phyloP scores from a whole-genome alignment of 2,113 vertebrate genomes.

The Ctenodactylus gundi region DNA sequence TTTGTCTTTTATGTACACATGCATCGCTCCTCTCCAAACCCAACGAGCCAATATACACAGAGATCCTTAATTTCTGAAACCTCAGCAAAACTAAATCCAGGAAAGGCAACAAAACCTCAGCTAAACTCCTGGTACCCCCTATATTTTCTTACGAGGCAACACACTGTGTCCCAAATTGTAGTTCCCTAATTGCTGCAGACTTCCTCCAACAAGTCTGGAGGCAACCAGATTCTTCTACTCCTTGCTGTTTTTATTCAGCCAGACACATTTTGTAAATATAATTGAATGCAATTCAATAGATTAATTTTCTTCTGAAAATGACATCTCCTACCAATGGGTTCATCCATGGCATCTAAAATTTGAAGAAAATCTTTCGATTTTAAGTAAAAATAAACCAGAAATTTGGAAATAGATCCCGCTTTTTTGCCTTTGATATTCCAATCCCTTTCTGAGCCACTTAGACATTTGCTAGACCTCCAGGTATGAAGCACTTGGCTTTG shows the following conservation, averaged over 20 bases:
- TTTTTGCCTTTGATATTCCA: conserved; percentile 61
- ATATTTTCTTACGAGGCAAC: background rate
- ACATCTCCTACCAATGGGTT: background rate
- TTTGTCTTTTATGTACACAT: background rate
- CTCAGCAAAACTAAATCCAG: background rate
- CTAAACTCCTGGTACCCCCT: background rate
- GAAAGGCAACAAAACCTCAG: background rate
- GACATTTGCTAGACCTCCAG: conserved; percentile 15
- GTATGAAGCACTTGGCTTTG: conserved; percentile 43
- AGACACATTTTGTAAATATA: background rate
- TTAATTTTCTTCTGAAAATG: conserved; percentile 45
- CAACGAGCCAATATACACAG: background rate
- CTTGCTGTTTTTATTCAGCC: background rate
- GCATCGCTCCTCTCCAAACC: background rate
- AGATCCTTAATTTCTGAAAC: background rate
- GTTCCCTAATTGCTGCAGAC: background rate
- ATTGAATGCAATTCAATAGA: background rate
- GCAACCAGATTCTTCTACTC: background rate
- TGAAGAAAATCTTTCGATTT: conserved; percentile 46
- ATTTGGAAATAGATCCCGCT: background rate
- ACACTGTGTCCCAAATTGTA: background rate
- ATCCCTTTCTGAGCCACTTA: conserved; percentile 52
- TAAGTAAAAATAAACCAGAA: background rate
- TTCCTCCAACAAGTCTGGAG: background rate
- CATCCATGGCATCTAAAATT: conserved; percentile 42